These are phyloP conservation scores for Drosophila santomea DNA, from an alignment of 1,140 invertebrate species.

Conservation along the genomic window DNA sequence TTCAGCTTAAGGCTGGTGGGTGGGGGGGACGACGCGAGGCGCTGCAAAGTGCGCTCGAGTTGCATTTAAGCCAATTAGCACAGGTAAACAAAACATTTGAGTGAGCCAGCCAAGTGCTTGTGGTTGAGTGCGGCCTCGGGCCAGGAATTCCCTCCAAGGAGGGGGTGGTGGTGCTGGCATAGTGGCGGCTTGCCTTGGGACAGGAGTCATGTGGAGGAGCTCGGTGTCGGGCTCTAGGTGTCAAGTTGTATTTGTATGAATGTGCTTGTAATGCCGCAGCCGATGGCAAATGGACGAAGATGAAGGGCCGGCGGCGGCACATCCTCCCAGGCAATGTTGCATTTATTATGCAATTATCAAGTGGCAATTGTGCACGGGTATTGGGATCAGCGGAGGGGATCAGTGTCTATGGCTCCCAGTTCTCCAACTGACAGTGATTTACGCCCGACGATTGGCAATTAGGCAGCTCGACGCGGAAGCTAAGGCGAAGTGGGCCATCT, in stretches of 20 bases:
- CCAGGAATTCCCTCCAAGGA: slow-evolving; percentile 20
- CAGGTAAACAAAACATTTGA: slow-evolving; percentile 83
- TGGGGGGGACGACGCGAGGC: slow-evolving; percentile 38
- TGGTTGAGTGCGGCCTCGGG: slow-evolving; percentile 65
- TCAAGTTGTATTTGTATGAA: slow-evolving; percentile 69
- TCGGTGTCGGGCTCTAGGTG: slow-evolving; percentile 60
- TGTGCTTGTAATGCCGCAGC: slow-evolving; percentile 64
- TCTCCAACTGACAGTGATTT: slow-evolving; percentile 75
- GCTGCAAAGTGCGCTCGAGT: slow-evolving; percentile 78
- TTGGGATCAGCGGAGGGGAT: slow-evolving; percentile 5
- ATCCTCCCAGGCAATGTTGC: slow-evolving; percentile 70
- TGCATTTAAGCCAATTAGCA: slow-evolving; percentile 83
- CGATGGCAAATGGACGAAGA: slow-evolving; percentile 1
- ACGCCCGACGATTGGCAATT: slow-evolving; percentile 81
- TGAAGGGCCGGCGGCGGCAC: slow-evolving; percentile 28
- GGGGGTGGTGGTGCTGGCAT: not conserved
- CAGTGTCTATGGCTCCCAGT: slow-evolving; percentile 9
- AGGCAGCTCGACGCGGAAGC: slow-evolving; percentile 42
- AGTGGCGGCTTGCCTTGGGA: slow-evolving; percentile 22
- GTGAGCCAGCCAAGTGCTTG: slow-evolving; percentile 77
- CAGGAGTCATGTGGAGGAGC: slow-evolving; percentile 15
- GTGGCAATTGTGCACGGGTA: slow-evolving; percentile 52
- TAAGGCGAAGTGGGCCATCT: slow-evolving; percentile 36
- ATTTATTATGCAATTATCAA: slow-evolving; percentile 84
- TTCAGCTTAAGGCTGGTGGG: slow-evolving; percentile 59